Base-by-base conservation (phyloP, 2,113 vertebrate species). In the Bubo scandiacus region DNA sequence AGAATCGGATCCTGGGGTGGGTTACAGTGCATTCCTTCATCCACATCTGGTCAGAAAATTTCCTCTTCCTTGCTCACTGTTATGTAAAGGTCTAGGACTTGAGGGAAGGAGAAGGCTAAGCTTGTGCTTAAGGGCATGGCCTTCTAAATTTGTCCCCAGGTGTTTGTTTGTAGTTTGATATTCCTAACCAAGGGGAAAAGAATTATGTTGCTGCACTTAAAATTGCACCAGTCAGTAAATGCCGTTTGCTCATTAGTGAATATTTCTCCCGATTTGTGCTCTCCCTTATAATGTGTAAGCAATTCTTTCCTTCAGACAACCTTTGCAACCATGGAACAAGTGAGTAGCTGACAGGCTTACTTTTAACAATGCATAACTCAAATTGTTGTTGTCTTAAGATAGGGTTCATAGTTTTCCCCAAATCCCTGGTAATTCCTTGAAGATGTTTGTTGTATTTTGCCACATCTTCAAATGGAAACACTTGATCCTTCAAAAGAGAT, bases 361-460 rank as follows among this genome's bases (percentile, higher is more conserved):
- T 96, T 96, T 87, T 94, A 96, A 97, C 88, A 93, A 94, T 57
- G 65, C 52, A 5, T 54, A 88, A 79, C 68, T 95, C 90, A 93
- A 90, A 88, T 88, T 94, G 88, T 77, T 92, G 55, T 87, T 82
- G 86, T 86, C 79, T 85, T 89, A 92, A 95, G 96, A 94, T 68
- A 91, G 61, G 34, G 21, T 43, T 95, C 43, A 15, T 93, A 14
- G 78, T 96, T 95, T 92, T 57, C 65, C 38, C 88, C 94, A 97
- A 96, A 97, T 97, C 96, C 94, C 40, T 74, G 34, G 89, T 97
- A 97, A 97, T 94, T 95, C 95, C 92, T 81, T 75, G 74, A 75
- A 92, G 94, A 72, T 92, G 65, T 79, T 90, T 86, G 34, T 92
- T 94, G 61, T 67, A 9, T 92, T 94, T 95, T 92, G 54, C 71